Base-by-base conservation (phyloP, 2,113 vertebrate species). In the Burhinus bistriatus region DNA sequence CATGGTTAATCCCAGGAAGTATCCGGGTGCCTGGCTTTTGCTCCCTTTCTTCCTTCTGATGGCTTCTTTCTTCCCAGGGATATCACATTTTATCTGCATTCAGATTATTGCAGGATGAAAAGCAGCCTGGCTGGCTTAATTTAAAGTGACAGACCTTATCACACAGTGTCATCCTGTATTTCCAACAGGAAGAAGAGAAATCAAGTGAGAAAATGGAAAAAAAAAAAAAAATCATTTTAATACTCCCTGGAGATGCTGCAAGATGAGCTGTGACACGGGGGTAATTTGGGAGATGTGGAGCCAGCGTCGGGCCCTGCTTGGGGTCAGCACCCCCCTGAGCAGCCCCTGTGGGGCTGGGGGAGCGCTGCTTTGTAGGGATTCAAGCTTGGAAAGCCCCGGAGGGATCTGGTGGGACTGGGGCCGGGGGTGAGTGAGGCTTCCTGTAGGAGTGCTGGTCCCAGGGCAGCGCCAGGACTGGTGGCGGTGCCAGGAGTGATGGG, bases 101-200 rank as follows among this genome's bases (percentile, higher is more conserved):
- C 93, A 47, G 89, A 30, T 78, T 62, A 65, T 30, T 86, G 38
- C 26, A 57, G 52, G 66, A 62, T 18, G 12, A 71, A 49, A 79
- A 38, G 19, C 51, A 54, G 87, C 40, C 76, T 40, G 6, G 75
- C 55, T 61, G 65, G 69, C 86, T 36, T 96, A 96, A 98, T 95
- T n/a, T 84, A 12, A 92, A 97, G 82, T 89, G 97, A 95, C 97
- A 97, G 95, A 38, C 78, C 96, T 88, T 78, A 79, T 97, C 70
- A 73, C 87, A 23, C 47, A 2, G 76, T 95, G 96, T 95, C 98
- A 95, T 54, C 87, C 96, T 38, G 29, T 62, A 96, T 97, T 97
- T 97, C 95, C 95, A 83, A 71, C 78, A 90, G 73, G 54, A 90
- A 80, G 26, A 78, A 69, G 79, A 90, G 96, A 88, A 95, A 83